A percentile compares a stretch with the other conserved stretches of the same genome.
These are phyloP conservation scores for Erpornis zantholeuca DNA, from an alignment of 2,113 vertebrate species.

Conservation along the genomic window DNA sequence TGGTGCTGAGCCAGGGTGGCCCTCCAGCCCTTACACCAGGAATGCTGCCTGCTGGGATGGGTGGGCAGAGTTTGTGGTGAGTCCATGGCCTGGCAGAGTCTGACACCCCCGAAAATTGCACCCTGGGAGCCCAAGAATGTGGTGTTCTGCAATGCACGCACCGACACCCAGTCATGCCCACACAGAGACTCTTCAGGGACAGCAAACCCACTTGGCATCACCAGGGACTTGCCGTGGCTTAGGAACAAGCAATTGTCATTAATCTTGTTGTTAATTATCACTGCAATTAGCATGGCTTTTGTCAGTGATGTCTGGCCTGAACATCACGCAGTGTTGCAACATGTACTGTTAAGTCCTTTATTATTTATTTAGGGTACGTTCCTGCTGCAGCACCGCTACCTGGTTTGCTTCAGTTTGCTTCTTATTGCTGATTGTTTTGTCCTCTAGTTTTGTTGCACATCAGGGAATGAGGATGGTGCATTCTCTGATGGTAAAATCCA, in stretches of 20 bases:
- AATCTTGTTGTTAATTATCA: neutral
- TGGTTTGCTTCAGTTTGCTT: neutral
- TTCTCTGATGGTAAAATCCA: neutral
- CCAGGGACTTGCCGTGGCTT: neutral
- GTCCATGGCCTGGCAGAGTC: accelerated
- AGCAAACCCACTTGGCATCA: accelerated
- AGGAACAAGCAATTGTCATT: neutral
- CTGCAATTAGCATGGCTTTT: neutral
- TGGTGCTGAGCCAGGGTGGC: accelerated
- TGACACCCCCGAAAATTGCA: accelerated
- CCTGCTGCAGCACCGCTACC: neutral
- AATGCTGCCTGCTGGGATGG: accelerated
- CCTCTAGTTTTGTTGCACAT: neutral
- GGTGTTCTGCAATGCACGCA: accelerated
- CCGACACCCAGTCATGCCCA: accelerated
- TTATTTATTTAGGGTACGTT: neutral
- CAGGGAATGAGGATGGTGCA: neutral
- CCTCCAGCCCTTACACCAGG: neutral
- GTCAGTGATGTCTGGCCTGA: neutral
- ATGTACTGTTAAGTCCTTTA: neutral
- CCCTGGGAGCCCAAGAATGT: neutral
- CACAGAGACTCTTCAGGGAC: neutral
- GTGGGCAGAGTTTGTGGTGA: accelerated
- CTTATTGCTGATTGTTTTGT: neutral
- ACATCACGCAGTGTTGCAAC: neutral